phyloP scores from a whole-genome alignment of 2,888 invertebrate genomes.

The Cabera pusaria region DNA sequence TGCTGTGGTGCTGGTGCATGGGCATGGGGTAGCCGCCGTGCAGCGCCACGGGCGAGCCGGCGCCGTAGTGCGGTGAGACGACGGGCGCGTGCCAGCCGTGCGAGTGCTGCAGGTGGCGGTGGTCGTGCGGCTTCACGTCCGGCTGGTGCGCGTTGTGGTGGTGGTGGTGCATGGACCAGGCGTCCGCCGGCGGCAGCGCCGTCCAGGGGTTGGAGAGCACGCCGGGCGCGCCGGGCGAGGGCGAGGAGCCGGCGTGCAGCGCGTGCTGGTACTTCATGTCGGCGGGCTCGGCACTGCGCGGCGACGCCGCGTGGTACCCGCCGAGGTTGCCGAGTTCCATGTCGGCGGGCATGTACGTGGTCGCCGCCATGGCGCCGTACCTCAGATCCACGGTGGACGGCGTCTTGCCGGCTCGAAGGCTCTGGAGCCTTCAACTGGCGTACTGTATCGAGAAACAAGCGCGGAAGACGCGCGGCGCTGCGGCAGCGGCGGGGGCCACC shows the following conservation, averaged over 20 bases:
- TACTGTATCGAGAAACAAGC: conserved; percentile 72
- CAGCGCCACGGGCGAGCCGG: conserved; percentile 86
- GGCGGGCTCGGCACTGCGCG: conserved; percentile 93
- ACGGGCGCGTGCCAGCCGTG: conserved; percentile 97
- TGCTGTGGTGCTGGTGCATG: conserved; percentile 85
- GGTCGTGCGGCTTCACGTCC: conserved; percentile 88
- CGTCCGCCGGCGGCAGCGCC: conserved; percentile 90
- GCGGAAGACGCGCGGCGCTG: conserved; percentile 74
- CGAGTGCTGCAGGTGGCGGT: conserved; percentile 81
- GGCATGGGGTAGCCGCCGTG: conserved; percentile 73
- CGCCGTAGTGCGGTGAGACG: conserved; percentile 92
- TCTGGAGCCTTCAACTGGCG: conserved; percentile 80
- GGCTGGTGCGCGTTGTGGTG: conserved; percentile 90
- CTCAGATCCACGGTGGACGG: conserved; percentile 84
- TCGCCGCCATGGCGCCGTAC: conserved; percentile 96
- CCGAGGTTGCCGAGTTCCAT: conserved; percentile 92
- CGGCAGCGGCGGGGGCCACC: conserved; percentile 81
- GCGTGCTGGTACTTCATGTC: conserved; percentile 98
- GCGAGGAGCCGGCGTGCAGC: conserved; percentile 89
- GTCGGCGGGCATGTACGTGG: conserved; percentile 96
- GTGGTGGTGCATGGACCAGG: conserved; percentile 93
- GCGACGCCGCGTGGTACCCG: conserved; percentile 93
- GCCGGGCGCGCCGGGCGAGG: conserved; percentile 80
- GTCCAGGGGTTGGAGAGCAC: conserved; percentile 91
- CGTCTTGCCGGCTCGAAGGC: conserved; percentile 85